Conservation (phyloP, 2,797 vertebrate genomes). For the Rhinoraja longicauda region DNA sequence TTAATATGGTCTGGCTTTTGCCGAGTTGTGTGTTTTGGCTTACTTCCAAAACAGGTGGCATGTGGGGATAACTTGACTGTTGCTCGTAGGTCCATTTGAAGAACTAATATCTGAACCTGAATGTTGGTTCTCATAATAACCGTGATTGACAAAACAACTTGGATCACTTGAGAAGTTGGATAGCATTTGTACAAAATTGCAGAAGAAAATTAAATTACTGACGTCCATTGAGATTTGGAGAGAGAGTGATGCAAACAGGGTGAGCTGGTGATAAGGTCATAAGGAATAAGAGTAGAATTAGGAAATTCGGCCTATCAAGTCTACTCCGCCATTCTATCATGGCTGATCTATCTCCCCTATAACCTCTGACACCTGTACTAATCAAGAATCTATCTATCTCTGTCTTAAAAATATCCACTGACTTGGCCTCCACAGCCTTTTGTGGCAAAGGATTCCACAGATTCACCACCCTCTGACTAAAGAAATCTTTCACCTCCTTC, state of each 20-base stretch:
- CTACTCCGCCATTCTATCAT: too few relatives aligned
- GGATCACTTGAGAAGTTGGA: not conserved
- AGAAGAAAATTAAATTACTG: not conserved
- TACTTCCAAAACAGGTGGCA: constrained; percentile 46
- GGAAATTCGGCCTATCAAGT: too few relatives aligned
- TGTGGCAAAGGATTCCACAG: too few relatives aligned
- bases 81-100: not conserved
- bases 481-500: too few relatives aligned
- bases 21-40: constrained; percentile 48
- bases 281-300: too few relatives aligned
- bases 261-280: not conserved
- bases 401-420: too few relatives aligned
- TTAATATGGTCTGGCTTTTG: constrained; percentile 48
- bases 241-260: not conserved
- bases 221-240: not conserved
- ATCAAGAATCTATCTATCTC: too few relatives aligned
- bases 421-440: too few relatives aligned
- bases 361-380: too few relatives aligned
- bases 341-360: too few relatives aligned
- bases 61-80: not conserved
- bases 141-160: not conserved
- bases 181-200: not conserved
- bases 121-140: not conserved
- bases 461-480: too few relatives aligned
- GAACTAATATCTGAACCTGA: not conserved